Percentiles rank a stretch among this genome's conserved stretches.
Evolutionary conservation across 2,888 invertebrate species (phyloP).

Genomic region (Asteroscopus sphinx): DNA sequence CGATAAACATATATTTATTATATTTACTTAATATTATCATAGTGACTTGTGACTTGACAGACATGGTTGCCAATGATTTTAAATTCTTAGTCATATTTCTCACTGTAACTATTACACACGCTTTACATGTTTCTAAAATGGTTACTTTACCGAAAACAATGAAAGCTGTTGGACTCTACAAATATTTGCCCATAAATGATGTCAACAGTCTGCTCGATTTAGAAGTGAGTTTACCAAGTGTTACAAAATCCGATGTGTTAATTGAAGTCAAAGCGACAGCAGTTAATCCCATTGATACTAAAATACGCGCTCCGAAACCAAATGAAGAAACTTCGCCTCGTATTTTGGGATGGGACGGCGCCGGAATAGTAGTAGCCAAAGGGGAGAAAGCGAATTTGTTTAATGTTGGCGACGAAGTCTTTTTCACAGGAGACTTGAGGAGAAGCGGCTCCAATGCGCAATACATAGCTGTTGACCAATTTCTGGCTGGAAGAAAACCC

Average conservation of each 20-base stretch:
- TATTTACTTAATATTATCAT: not conserved
- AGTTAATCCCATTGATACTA: conserved; percentile 83
- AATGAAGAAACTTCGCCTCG: conserved; percentile 70
- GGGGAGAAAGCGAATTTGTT: conserved; percentile 70
- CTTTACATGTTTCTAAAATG: conserved; percentile 43
- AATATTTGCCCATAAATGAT: conserved; percentile 81
- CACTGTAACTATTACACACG: conserved; percentile 21
- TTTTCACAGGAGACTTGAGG: conserved; percentile 77
- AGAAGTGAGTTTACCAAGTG: conserved; percentile 73
- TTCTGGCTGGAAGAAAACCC: conserved; percentile 76
- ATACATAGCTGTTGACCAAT: conserved; percentile 77
- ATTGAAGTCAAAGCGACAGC: conserved; percentile 82
- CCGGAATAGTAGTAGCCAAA: conserved; percentile 77
- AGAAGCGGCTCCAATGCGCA: conserved; percentile 81
- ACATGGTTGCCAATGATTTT: conserved; percentile 8
- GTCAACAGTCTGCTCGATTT: conserved; percentile 77
- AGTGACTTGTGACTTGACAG: not conserved
- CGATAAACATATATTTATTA: not conserved
- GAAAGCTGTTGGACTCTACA: conserved; percentile 82
- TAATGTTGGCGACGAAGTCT: conserved; percentile 80
- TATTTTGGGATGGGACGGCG: conserved; percentile 83
- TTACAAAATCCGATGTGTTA: conserved; percentile 73
- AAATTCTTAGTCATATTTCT: conserved; percentile 29
- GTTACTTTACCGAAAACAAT: conserved; percentile 75
- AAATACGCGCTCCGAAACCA: conserved; percentile 78